Evolutionary conservation across 2,797 vertebrate species (phyloP).

Genomic region (Pterois miles): DNA sequence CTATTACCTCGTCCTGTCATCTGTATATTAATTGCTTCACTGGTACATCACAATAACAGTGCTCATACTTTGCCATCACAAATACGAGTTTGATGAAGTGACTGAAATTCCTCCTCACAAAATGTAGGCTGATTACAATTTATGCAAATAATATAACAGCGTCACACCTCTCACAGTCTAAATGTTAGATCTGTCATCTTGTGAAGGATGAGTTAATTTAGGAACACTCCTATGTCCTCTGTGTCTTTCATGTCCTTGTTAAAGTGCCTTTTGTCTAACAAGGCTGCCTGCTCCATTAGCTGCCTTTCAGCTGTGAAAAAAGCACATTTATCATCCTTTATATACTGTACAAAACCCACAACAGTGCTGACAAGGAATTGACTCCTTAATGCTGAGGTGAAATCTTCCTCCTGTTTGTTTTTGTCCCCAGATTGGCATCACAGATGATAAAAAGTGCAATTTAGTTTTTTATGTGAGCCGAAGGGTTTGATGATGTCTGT

Average conservation of each 20-base stretch:
- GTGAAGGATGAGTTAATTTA: slow-evolving; percentile 62
- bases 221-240: slow-evolving; percentile 59
- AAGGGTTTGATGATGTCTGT: neutral
- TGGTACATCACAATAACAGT: neutral
- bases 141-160: slow-evolving; percentile 19
- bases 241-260: slow-evolving; percentile 69
- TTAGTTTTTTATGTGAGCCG: slow-evolving; percentile 22
- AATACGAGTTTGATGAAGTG: neutral
- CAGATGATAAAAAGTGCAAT: neutral
- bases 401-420: neutral
- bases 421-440: neutral
- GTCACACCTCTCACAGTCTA: neutral
- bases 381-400: slow-evolving; percentile 8
- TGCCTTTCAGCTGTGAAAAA: slow-evolving; percentile 74
- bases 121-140: slow-evolving; percentile 9
- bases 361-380: slow-evolving; percentile 38
- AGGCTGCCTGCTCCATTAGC: slow-evolving; percentile 74
- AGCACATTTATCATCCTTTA: slow-evolving; percentile 75
- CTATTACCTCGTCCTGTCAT: neutral
- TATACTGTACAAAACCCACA: slow-evolving; percentile 39
- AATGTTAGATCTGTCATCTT: slow-evolving; percentile 45
- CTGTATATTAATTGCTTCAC: neutral
- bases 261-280: slow-evolving; percentile 68
- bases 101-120: slow-evolving; percentile 15
- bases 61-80: neutral